Percentiles rank a stretch among this genome's conserved stretches.
Conservation (phyloP, 2,888 invertebrate species). For the Caenorhabditis imperialis region DNA sequence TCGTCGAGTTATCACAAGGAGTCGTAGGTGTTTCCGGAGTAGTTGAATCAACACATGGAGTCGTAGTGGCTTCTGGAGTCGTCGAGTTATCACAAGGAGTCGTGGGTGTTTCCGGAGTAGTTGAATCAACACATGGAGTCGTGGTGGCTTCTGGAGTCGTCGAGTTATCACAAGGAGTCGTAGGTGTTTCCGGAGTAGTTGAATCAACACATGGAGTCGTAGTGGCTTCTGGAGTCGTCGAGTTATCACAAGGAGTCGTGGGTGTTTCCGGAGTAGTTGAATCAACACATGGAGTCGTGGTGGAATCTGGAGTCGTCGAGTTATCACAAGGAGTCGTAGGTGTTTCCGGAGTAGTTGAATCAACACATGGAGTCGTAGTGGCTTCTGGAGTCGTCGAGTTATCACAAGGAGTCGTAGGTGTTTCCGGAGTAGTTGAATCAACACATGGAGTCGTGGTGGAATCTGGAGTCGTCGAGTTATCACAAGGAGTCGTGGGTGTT, state of each 20-base stretch:
- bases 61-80: neutral
- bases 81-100: conserved; percentile 2
- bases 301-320: neutral
- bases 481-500: no score
- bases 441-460: no score
- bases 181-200: neutral
- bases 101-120: neutral
- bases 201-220: neutral
- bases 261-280: no score
- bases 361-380: neutral
- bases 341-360: neutral
- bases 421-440: neutral
- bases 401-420: neutral
- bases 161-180: conserved; percentile 1
- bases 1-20: neutral
- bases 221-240: neutral
- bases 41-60: no score
- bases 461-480: no score
- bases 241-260: neutral
- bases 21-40: conserved; percentile 5
- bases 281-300: conserved; percentile 5
- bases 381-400: conserved; percentile 1
- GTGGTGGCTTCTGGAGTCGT: neutral
- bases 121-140: neutral
- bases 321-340: neutral